Percentiles rank a stretch among this genome's conserved stretches.
Evolutionary conservation across 2,797 vertebrate genomes (phyloP).

Genomic region (Cygnus olor): DNA sequence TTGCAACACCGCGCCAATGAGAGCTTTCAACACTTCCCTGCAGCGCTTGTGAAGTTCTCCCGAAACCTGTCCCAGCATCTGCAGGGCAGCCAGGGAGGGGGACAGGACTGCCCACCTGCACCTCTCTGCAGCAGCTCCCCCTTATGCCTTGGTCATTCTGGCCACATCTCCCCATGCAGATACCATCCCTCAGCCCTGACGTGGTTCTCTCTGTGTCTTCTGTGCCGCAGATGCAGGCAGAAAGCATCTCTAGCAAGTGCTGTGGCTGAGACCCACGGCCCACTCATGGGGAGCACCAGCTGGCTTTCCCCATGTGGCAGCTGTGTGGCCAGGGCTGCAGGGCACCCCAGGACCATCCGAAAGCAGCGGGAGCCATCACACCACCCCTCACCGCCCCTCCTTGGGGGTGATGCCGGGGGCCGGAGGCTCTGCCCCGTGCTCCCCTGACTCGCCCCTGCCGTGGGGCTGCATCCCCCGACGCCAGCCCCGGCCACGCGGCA

Average conservation of each 20-base stretch:
- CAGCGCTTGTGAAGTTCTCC: neutral
- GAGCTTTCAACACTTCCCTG: neutral
- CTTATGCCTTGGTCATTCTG: neutral
- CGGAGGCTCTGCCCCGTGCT: neutral
- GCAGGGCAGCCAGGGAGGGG: neutral
- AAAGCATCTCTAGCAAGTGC: neutral
- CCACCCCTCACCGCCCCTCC: accelerated
- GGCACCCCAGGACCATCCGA: neutral
- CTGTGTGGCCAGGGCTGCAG: neutral
- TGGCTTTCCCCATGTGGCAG: neutral
- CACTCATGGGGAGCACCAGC: neutral
- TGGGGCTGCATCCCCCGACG: accelerated
- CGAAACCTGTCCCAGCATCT: neutral
- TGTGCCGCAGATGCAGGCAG: accelerated
- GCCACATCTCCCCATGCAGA: neutral
- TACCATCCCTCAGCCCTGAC: too few relatives aligned
- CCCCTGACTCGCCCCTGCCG: accelerated
- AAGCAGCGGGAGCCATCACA: accelerated
- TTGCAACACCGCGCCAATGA: neutral
- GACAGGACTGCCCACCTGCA: neutral
- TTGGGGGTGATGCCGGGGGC: neutral
- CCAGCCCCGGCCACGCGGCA: neutral
- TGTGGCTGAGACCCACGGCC: neutral
- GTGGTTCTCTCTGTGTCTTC: neutral
- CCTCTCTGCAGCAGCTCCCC: too few relatives aligned